phyloP scores from a whole-genome alignment of 2,888 invertebrate genomes.

The Myopa testacea region DNA sequence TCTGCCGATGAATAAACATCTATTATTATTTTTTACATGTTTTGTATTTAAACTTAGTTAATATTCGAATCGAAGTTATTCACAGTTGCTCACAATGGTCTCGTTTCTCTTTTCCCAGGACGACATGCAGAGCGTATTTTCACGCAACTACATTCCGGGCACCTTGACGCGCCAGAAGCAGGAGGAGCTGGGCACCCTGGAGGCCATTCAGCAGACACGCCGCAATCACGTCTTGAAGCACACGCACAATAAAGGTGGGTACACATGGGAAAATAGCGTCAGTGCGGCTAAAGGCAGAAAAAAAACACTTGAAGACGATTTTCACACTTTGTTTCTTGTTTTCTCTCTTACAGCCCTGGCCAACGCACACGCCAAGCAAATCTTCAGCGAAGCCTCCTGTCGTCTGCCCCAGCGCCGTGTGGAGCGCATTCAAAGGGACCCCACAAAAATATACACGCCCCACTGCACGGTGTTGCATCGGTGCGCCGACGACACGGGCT shows the following conservation, averaged over 20 bases:
- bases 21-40: no score
- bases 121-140: constrained; percentile 57
- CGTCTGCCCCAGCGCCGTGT: constrained; percentile 78
- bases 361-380: constrained; percentile 59
- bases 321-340: constrained; percentile 1
- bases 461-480: constrained; percentile 87
- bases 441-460: constrained; percentile 82
- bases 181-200: constrained; percentile 60
- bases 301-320: no score
- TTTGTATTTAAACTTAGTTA: no score
- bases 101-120: constrained; percentile 50
- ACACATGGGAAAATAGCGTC: not conserved
- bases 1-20: no score
- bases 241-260: constrained; percentile 58
- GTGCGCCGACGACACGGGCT: constrained; percentile 89
- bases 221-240: constrained; percentile 56
- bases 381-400: constrained; percentile 60
- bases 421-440: constrained; percentile 74
- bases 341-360: constrained; percentile 58
- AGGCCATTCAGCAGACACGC: constrained; percentile 59
- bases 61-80: no score
- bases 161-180: constrained; percentile 60
- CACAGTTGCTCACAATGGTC: no score
- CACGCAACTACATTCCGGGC: constrained; percentile 61
- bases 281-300: no score